Conservation (phyloP, 92 coral and sea anemone species). For the Phymanthus crucifer region DNA sequence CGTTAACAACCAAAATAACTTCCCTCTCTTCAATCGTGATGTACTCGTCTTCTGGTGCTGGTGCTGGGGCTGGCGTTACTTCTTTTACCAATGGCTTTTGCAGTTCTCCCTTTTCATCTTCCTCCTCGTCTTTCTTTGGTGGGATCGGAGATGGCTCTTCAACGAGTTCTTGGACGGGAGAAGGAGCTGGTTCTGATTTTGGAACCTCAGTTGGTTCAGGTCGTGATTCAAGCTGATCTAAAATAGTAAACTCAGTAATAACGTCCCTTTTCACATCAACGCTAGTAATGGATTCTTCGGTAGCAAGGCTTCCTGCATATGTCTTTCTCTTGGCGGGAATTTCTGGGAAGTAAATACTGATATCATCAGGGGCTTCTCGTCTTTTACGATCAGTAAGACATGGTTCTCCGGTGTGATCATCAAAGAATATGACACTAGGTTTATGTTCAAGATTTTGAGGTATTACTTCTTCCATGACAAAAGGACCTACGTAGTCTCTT, state of each 20-base stretch:
- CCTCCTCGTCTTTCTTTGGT: constrained; percentile 1
- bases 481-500: constrained; percentile 20
- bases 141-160: constrained; percentile 16
- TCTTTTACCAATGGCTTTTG: background rate
- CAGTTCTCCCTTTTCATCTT: constrained; percentile 4
- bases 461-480: constrained; percentile 22
- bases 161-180: background rate
- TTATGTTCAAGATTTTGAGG: constrained; percentile 4
- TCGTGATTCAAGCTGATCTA: constrained; percentile 1
- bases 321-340: constrained; percentile 31
- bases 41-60: constrained; percentile 62
- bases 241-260: constrained; percentile 2
- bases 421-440: background rate
- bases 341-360: constrained; percentile 29
- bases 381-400: constrained; percentile 20
- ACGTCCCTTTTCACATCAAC: constrained; percentile 28
- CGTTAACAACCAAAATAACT: constrained; percentile 54
- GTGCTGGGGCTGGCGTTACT: background rate
- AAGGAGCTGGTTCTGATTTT: background rate
- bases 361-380: constrained; percentile 22
- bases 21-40: constrained; percentile 60
- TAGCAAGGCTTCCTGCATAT: constrained; percentile 3
- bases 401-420: constrained; percentile 2
- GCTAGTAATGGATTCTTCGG: constrained; percentile 24
- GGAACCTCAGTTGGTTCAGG: background rate